Percentiles rank a stretch among this genome's conserved stretches.
These are phyloP conservation scores for Cecropterus lyciades DNA, from an alignment of 1,140 invertebrate species.

Conservation along the genomic window DNA sequence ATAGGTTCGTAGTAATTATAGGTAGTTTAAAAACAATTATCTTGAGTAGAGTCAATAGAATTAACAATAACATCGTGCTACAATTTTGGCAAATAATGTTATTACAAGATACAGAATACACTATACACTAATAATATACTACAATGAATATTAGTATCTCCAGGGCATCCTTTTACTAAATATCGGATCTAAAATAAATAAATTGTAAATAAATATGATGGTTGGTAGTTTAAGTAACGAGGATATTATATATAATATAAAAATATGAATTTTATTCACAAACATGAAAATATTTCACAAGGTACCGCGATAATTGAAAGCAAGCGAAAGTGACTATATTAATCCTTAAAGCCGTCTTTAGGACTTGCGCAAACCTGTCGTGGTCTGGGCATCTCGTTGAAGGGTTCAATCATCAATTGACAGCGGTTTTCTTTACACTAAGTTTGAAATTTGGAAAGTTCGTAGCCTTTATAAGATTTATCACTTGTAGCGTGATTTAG, in stretches of 20 bases:
- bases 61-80: too few relatives aligned
- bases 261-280: constrained; percentile 1
- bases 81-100: too few relatives aligned
- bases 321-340: constrained; percentile 47
- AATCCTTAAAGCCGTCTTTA: constrained; percentile 49
- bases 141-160: too few relatives aligned
- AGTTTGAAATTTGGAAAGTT: constrained; percentile 5
- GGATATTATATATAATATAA: background rate
- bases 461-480: too few relatives aligned
- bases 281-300: constrained; percentile 34
- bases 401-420: constrained; percentile 32
- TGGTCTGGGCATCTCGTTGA: constrained; percentile 46
- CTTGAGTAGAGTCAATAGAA: too few relatives aligned
- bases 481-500: background rate
- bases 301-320: constrained; percentile 46
- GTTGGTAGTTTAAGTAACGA: background rate
- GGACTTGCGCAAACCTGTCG: constrained; percentile 56
- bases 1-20: too few relatives aligned
- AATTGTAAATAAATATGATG: too few relatives aligned
- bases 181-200: too few relatives aligned
- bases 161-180: too few relatives aligned
- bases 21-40: too few relatives aligned
- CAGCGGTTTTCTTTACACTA: constrained; percentile 3
- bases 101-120: too few relatives aligned
- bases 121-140: too few relatives aligned